Percentiles rank a stretch among this genome's conserved stretches.
Conservation (phyloP, 2,888 invertebrate species). For the Apodemia mormo region DNA sequence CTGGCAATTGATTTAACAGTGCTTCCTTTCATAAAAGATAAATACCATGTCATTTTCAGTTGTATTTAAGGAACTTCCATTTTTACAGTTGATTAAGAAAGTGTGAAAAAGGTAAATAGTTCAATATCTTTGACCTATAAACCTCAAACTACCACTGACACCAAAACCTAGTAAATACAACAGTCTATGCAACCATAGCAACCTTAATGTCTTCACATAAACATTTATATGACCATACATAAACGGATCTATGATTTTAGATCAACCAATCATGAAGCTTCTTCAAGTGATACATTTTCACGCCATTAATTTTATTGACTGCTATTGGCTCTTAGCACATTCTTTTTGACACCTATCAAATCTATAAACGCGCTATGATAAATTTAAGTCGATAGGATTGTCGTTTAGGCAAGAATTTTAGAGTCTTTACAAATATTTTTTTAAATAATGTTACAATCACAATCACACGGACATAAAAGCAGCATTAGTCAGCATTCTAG, state of each 20-base stretch:
- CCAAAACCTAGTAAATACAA: slow-evolving; percentile 2
- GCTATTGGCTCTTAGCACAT: not conserved
- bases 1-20: no score
- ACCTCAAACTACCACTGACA: slow-evolving; percentile 14
- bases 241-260: not conserved
- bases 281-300: not conserved
- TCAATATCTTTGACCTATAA: slow-evolving; percentile 15
- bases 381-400: not conserved
- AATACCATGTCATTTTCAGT: no score
- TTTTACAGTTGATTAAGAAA: no score
- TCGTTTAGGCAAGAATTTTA: slow-evolving; percentile 7
- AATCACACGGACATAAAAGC: slow-evolving; percentile 45
- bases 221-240: slow-evolving; percentile 1
- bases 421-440: slow-evolving; percentile 17
- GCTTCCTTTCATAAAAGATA: no score
- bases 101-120: slow-evolving; percentile 12
- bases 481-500: slow-evolving; percentile 57
- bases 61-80: no score
- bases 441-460: slow-evolving; percentile 37
- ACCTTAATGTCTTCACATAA: not conserved
- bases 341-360: not conserved
- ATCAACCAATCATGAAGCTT: not conserved
- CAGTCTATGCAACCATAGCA: not conserved
- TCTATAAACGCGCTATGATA: not conserved
- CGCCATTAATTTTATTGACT: not conserved